Base-by-base conservation (phyloP, 2,113 vertebrate genomes). In the Lampris megalopsis region DNA sequence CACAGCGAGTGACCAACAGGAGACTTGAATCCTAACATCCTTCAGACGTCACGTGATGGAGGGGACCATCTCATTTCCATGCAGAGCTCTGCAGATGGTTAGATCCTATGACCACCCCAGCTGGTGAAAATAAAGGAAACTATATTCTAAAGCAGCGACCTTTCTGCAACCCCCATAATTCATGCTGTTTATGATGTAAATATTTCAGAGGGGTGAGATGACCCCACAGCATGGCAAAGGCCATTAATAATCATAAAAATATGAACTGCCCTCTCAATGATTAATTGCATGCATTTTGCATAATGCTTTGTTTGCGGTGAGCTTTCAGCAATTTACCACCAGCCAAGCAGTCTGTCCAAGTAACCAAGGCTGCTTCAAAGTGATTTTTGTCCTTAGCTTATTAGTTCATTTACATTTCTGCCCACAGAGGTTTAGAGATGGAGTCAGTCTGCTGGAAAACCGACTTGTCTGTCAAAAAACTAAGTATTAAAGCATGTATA, bases 181-280 rank as follows among this genome's bases (percentile, higher is more conserved):
- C 92, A 87, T 68, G 81, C 84, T 91, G 89, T 92, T 93, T 92
- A 89, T 82, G 88, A 89, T 88, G 88, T 92, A 93, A 92, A 92
- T 93, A 90, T 91, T 88, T 90, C 83, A 84, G 79, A 56, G 79
- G 80, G 92, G 90, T 88, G 86, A 86, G 85, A 81, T 87, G 92
- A 93, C 90, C 90, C 83, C 81, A 83, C 71, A 70, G 87, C 77
- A 48, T 79, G 80, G 85, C 89, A 75, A 89, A 86, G 88, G 75
- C 86, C 89, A 89, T 94, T 94, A 91, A 93, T 92, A 92, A 93
- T 84, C 89, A 90, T 91, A 91, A 90, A 86, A 89, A 86, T 71
- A 82, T 48, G 79, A 79, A 84, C 79, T 75, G 65, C 84, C 83
- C 75, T 84, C 77, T 59, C 73, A 0, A 4, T 90, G 89, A 92